Conservation (phyloP, 2,113 vertebrate genomes). For the Marmota monax region DNA sequence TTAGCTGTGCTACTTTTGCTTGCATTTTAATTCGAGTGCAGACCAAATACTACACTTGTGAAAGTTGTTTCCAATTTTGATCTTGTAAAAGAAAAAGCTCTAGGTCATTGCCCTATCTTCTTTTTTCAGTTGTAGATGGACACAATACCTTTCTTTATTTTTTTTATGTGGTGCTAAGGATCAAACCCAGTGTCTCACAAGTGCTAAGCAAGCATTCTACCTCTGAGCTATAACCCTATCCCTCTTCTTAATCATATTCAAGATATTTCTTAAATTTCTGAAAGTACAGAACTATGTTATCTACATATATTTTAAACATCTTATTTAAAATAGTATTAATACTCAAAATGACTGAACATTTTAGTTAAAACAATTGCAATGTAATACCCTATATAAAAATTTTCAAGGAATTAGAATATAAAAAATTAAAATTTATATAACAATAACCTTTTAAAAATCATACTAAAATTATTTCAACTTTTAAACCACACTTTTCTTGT, state of each 20-base stretch:
- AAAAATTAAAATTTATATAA: conserved; percentile 22
- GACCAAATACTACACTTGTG: neutral
- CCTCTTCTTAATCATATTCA: neutral
- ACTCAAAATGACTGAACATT: neutral
- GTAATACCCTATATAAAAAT: neutral
- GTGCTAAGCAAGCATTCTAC: too few species aligned
- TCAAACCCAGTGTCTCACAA: too few species aligned
- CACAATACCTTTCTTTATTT: too few species aligned
- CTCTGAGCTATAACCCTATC: too few species aligned
- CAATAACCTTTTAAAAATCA: neutral
- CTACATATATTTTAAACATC: neutral
- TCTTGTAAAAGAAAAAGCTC: neutral
- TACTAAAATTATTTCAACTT: neutral
- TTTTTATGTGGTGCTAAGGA: too few species aligned
- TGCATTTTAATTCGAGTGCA: neutral
- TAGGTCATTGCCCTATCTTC: neutral
- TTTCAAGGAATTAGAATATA: conserved; percentile 47
- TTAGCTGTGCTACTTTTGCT: neutral
- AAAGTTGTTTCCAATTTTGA: neutral
- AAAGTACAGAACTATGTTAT: neutral
- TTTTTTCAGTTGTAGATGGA: too few species aligned
- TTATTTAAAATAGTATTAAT: neutral
- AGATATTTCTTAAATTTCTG: neutral
- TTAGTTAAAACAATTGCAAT: neutral
- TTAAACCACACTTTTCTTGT: neutral